Percentiles rank a stretch among this genome's conserved stretches.
Evolutionary conservation across 2,113 vertebrate genomes (phyloP).

Genomic region (Lycocorax pyrrhopterus): DNA sequence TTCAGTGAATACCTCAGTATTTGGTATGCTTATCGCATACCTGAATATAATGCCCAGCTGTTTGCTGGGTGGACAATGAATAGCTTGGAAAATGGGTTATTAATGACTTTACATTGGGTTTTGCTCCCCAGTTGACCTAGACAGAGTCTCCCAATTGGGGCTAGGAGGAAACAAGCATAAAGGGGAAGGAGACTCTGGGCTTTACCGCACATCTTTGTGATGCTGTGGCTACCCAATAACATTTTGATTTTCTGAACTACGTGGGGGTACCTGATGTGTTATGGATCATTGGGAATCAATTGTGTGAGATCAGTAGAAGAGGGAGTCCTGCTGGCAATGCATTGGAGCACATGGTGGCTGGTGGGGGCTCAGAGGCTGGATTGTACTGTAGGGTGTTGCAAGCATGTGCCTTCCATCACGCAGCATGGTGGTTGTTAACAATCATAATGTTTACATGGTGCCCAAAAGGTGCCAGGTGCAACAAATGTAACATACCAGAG

Average conservation of each 20-base stretch:
- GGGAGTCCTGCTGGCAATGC: not conserved
- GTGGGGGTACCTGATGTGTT: not conserved
- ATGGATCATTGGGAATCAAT: not conserved
- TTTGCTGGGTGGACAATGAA: not conserved
- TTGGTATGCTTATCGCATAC: not conserved
- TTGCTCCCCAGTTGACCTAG: not conserved
- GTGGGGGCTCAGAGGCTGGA: not conserved
- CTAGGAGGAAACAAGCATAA: not conserved
- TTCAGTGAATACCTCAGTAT: not conserved
- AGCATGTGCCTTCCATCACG: not conserved
- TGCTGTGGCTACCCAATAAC: not conserved
- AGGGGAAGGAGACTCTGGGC: not conserved
- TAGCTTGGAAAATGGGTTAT: not conserved
- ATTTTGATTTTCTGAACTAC: not conserved
- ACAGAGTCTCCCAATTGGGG: not conserved
- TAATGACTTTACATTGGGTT: not conserved
- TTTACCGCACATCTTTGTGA: not conserved
- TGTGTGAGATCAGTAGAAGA: not conserved
- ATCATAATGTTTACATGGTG: not conserved
- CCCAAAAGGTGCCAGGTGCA: not conserved
- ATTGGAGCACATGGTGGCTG: not conserved
- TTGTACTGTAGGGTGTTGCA: not conserved
- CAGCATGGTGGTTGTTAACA: not conserved
- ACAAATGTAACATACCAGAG: not conserved
- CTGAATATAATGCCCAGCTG: not conserved